A percentile compares a stretch with the other conserved stretches of the same genome.
Conservation (phyloP, 2,113 vertebrate genomes). For the Phocoena phocoena region DNA sequence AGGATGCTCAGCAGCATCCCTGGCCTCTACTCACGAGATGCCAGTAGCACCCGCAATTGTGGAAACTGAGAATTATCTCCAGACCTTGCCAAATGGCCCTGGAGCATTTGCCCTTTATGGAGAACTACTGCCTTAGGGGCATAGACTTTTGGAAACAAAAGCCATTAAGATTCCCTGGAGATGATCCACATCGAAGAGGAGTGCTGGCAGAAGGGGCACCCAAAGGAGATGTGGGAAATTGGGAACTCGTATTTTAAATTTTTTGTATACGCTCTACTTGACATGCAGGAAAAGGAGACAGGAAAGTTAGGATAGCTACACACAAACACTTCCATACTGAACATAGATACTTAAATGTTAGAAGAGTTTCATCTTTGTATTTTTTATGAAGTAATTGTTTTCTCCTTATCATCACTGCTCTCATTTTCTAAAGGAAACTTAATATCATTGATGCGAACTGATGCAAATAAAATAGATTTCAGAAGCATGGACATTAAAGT, state of each 20-base stretch:
- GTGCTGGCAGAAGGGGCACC: background rate
- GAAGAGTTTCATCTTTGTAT: background rate
- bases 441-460: background rate
- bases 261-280: background rate
- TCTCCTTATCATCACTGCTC: background rate
- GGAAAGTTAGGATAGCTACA: background rate
- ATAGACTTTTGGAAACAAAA: background rate
- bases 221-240: background rate
- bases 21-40: background rate
- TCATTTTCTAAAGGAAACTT: conserved; percentile 25
- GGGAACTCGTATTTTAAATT: background rate
- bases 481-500: background rate
- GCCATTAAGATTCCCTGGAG: background rate
- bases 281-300: background rate
- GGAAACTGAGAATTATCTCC: background rate
- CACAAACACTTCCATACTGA: background rate
- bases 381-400: background rate
- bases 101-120: background rate
- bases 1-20: background rate
- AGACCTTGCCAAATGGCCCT: background rate
- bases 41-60: background rate
- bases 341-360: background rate
- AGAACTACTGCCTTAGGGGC: background rate
- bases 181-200: background rate
- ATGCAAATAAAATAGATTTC: background rate